phyloP scores from a whole-genome alignment of 2,113 vertebrate genomes.

The Pluvianellus socialis region DNA sequence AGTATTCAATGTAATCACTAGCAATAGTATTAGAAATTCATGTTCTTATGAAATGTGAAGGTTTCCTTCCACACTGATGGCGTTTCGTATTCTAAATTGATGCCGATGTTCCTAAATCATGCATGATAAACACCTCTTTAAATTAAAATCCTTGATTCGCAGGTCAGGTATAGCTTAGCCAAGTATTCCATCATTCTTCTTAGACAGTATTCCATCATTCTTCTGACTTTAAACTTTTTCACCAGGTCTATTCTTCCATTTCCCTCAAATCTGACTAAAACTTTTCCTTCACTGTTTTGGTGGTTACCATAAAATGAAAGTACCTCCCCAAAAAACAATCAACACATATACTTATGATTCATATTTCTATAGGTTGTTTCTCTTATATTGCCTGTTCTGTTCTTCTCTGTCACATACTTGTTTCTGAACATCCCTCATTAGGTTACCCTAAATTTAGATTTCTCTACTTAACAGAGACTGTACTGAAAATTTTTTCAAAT shows the following conservation, averaged over 20 bases:
- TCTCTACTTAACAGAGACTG: background rate
- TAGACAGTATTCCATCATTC: background rate
- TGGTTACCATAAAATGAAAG: background rate
- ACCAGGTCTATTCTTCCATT: background rate
- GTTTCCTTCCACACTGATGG: background rate
- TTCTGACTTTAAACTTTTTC: background rate
- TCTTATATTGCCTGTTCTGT: background rate
- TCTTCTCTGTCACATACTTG: background rate
- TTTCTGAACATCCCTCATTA: background rate
- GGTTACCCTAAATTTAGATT: background rate
- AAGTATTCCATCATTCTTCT: background rate
- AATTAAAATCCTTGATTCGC: background rate
- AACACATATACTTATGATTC: background rate
- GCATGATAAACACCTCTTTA: background rate
- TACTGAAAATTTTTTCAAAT: background rate
- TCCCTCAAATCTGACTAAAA: background rate
- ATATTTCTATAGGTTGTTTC: background rate
- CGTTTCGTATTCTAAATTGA: background rate
- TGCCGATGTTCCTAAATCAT: background rate
- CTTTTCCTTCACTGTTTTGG: background rate
- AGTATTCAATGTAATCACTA: background rate
- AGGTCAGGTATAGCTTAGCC: background rate
- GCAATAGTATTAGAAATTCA: background rate
- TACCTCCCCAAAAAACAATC: background rate
- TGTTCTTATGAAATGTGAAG: background rate